Base-by-base conservation (phyloP, 2,888 invertebrate species). In the Plagiodera versicolora region DNA sequence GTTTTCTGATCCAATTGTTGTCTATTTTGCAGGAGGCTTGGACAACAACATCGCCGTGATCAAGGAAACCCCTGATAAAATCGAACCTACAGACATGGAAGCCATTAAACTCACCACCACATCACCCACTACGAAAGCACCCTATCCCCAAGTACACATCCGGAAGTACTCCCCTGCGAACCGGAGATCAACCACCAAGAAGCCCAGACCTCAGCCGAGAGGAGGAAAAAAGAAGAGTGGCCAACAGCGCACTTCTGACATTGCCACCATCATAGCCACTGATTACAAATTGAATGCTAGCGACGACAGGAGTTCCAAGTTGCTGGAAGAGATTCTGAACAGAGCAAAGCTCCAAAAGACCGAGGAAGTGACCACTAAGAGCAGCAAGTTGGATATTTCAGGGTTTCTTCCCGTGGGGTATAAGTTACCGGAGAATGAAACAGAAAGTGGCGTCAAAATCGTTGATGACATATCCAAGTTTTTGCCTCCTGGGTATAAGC, bases 1-100 rank as follows among this genome's bases (percentile, higher is more conserved):
- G n/a, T n/a, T n/a, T n/a, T n/a, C n/a, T n/a, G n/a, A n/a, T n/a
- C n/a, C n/a, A n/a, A n/a, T n/a, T n/a, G n/a, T n/a, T n/a, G n/a
- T n/a, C n/a, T n/a, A n/a, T n/a, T n/a, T n/a, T n/a, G 24, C 18
- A 70, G 71, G 89, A 52, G 89, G 89, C 54, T 87, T 91, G 28
- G 87, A 86, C 53, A 88, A 89, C 77, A 88, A 90, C 75, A 86
- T 87, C 67, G 83, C 86, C 39, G 80, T 86, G 4, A 85, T 88
- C 47, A 86, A 85, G n/a, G 86, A 87, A 76, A 79, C 58, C 76
- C 81, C 64, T 70, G 77, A 77, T 35, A 76, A 77, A 67, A 66
- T 70, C 9, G 73, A 74, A 20, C 66, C 72, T 56, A 56, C 70
- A 0, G 76, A 74, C 3, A 71, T 77, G 35, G 69, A 71, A 32